Base-by-base conservation (phyloP, 2,797 vertebrate genomes). In the Sphenopsis melanotis region DNA sequence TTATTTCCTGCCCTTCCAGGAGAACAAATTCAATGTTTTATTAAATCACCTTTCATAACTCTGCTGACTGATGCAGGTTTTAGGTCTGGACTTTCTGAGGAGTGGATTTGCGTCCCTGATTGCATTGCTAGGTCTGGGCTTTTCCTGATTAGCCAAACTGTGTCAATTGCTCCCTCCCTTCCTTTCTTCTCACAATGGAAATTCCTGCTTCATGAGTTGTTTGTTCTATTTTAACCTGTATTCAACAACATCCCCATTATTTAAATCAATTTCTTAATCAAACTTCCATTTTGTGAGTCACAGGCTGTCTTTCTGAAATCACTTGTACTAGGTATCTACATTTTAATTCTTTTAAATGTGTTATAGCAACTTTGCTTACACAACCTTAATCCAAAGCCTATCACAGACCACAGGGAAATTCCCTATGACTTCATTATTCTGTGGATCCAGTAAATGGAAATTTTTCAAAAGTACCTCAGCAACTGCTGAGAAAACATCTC, bases 371-470 rank as follows among this genome's bases (percentile, higher is more conserved):
- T 90, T 86, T 49, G 60, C 42, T 88, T 87, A 61, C 53, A 84
- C 39, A 92, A 9, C 21, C 30, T 57, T 84, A 72, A 94, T 87
- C 56, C 46, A 61, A 87, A 95, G 24, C 34, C 63, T 55, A 12
- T n/a, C 32, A 66, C 17, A 88, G 55, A 34, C n/a, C 13, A 6
- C 7, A 17, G 60, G 93, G 90, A 94, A 96, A 93, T 95, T 91
- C 89, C 94, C 74, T 79, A 80, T 96, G 87, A 94, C 74, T 95
- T 94, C 56, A 93, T n/a, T 14, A 26, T 36, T 39, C 42, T 70
- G 52, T 70, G 23, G n/a, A 79, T 66, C 18, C 71, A 55, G 23
- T 64, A 77, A 79, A 71, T 15, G 77, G 80, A 84, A 95, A 53
- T 60, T 96, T 95, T 93, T 84, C 56, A 83, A n/a, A 94, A 94